A percentile compares a stretch with the other conserved stretches of the same genome.
Evolutionary conservation across 92 coral and sea anemone genomes (phyloP).

Genomic region (Zoanthus sociatus): DNA sequence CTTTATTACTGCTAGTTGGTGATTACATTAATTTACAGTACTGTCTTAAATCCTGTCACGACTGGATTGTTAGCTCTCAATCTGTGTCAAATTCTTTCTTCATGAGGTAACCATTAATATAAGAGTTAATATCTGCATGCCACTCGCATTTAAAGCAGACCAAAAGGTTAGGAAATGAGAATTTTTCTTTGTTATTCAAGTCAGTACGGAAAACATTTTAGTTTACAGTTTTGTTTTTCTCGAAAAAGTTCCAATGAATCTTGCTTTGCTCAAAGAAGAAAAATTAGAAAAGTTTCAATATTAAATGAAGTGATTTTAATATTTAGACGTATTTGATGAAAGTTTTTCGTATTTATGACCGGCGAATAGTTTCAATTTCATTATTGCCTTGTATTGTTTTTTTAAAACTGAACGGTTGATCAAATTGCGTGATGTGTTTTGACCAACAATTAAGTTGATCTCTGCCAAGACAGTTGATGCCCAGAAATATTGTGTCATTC

Average conservation of each 20-base stretch:
- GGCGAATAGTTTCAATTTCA: background rate
- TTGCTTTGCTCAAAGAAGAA: background rate
- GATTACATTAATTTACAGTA: too few relatives aligned
- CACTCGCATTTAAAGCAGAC: background rate
- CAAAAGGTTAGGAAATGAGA: conserved; percentile 9
- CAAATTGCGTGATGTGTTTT: conserved; percentile 28
- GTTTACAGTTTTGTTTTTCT: background rate
- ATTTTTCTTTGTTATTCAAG: background rate
- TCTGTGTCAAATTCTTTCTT: conserved; percentile 31
- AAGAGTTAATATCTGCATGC: background rate
- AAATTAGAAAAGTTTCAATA: background rate
- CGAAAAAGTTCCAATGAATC: background rate
- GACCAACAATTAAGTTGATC: background rate
- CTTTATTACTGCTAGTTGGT: background rate
- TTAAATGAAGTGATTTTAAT: conserved; percentile 16
- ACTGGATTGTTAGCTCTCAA: background rate
- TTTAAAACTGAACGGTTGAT: background rate
- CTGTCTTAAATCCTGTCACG: background rate
- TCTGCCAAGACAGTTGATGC: background rate
- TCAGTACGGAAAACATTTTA: background rate
- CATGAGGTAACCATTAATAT: conserved; percentile 34
- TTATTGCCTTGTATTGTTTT: background rate
- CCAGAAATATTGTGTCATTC: background rate
- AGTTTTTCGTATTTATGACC: background rate
- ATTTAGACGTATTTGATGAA: conserved; percentile 6